Conservation (phyloP, 2,113 vertebrate genomes). For the Neofelis nebulosa region DNA sequence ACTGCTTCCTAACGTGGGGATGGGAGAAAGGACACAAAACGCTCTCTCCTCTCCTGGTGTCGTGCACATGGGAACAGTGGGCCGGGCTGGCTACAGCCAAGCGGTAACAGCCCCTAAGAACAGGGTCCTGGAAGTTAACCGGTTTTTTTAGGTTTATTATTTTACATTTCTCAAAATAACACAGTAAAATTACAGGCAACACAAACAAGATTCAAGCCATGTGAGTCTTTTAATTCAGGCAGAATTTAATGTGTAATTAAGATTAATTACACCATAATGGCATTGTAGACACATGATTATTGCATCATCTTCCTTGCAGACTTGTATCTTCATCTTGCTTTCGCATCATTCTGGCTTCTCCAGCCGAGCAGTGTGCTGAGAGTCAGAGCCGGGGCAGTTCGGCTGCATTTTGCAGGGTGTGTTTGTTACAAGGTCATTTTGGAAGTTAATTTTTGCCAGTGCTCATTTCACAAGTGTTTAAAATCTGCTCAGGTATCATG, state of each 20-base stretch:
- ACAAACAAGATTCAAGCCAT: conserved; percentile 84
- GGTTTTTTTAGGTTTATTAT: conserved; percentile 83
- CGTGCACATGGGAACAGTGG: neutral
- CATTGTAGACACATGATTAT: conserved; percentile 87
- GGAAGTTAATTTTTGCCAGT: conserved; percentile 38
- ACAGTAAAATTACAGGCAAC: conserved; percentile 83
- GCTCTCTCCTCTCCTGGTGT: neutral
- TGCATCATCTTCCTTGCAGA: conserved; percentile 85
- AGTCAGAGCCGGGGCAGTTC: neutral
- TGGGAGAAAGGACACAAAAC: neutral
- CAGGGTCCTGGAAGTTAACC: conserved; percentile 79
- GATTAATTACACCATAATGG: conserved; percentile 88
- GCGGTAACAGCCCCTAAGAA: neutral
- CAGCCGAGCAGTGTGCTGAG: conserved; percentile 15
- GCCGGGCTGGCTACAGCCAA: neutral
- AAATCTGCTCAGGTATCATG: neutral
- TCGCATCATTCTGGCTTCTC: conserved; percentile 77
- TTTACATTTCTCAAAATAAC: conserved; percentile 84
- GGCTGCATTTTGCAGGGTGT: conserved; percentile 6
- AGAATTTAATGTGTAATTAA: conserved; percentile 88
- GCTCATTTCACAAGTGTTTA: conserved; percentile 37
- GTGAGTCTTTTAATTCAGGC: conserved; percentile 87
- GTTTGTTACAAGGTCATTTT: neutral
- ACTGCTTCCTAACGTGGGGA: conserved; percentile 10
- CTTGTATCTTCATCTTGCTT: conserved; percentile 82